Evolutionary conservation across 1,140 invertebrate species (phyloP).

Genomic region (Zaprionus camerounensis): DNA sequence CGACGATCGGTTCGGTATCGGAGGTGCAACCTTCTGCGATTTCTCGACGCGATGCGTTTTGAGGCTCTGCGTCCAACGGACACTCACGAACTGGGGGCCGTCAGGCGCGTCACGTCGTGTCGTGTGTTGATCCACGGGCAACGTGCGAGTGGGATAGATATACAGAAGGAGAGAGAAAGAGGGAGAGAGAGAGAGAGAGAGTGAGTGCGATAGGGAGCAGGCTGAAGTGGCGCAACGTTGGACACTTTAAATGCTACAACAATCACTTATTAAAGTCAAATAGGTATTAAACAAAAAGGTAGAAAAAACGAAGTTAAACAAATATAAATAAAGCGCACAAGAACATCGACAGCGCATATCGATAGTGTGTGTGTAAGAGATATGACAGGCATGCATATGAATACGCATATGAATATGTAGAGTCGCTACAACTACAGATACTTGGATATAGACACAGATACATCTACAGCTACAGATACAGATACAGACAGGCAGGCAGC

Average conservation of each 20-base stretch:
- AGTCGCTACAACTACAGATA: conserved; percentile 9
- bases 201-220: background rate
- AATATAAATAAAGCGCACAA: conserved; percentile 74
- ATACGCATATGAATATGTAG: conserved; percentile 29
- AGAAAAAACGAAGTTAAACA: conserved; percentile 66
- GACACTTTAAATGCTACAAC: conserved; percentile 79
- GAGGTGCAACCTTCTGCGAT: conserved; percentile 30
- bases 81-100: conserved; percentile 40
- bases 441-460: conserved; percentile 42
- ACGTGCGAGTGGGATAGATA: background rate
- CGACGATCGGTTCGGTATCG: conserved; percentile 4
- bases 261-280: conserved; percentile 84
- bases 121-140: conserved; percentile 37
- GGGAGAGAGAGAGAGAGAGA: background rate
- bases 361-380: conserved; percentile 51
- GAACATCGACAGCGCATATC: conserved; percentile 43
- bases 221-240: conserved; percentile 62
- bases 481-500: conserved; percentile 30
- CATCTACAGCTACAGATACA: background rate
- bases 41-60: conserved; percentile 30
- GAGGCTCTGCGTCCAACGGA: conserved; percentile 50
- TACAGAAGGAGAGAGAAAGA: background rate
- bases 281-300: conserved; percentile 81
- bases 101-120: conserved; percentile 16
- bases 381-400: conserved; percentile 45